Evolutionary conservation across 2,888 invertebrate genomes (phyloP).

Genomic region (Drosophila barbarae): DNA sequence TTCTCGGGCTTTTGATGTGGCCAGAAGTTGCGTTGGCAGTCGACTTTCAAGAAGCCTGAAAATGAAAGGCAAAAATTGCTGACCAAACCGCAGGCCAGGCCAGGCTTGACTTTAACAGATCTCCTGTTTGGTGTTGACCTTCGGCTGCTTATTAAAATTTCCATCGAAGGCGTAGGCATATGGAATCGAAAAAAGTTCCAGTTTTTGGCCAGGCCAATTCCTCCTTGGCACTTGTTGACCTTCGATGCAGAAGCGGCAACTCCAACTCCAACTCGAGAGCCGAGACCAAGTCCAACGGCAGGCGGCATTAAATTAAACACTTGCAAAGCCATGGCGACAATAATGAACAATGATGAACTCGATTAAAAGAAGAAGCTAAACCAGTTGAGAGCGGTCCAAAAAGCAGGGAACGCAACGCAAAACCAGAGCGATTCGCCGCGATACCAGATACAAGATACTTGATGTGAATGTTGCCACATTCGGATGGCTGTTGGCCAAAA

Average conservation of each 20-base stretch:
- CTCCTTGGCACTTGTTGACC: slow-evolving; percentile 71
- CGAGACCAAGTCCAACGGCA: slow-evolving; percentile 38
- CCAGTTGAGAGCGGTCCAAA: slow-evolving; percentile 52
- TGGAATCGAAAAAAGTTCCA: slow-evolving; percentile 47
- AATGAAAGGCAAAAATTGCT: slow-evolving; percentile 59
- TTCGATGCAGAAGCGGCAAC: slow-evolving; percentile 53
- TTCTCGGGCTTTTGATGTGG: slow-evolving; percentile 35
- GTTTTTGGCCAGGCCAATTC: slow-evolving; percentile 64
- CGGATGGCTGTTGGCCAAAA: slow-evolving; percentile 53
- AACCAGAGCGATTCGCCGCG: slow-evolving; percentile 44
- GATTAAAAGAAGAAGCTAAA: slow-evolving; percentile 67
- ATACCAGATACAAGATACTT: slow-evolving; percentile 37
- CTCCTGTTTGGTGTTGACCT: slow-evolving; percentile 67
- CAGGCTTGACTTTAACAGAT: slow-evolving; percentile 2
- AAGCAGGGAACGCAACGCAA: slow-evolving; percentile 15
- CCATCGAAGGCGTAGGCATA: slow-evolving; percentile 61
- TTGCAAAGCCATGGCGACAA: slow-evolving; percentile 70
- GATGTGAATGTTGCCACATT: slow-evolving; percentile 47
- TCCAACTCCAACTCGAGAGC: not conserved
- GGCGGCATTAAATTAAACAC: slow-evolving; percentile 73
- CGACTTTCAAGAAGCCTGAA: slow-evolving; percentile 31
- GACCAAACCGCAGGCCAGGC: slow-evolving; percentile 58
- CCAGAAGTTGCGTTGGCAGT: slow-evolving; percentile 4
- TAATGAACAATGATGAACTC: slow-evolving; percentile 73
- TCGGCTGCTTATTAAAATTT: slow-evolving; percentile 72